Base-by-base conservation (phyloP, 2,888 invertebrate genomes). In the Morpho deidamia region DNA sequence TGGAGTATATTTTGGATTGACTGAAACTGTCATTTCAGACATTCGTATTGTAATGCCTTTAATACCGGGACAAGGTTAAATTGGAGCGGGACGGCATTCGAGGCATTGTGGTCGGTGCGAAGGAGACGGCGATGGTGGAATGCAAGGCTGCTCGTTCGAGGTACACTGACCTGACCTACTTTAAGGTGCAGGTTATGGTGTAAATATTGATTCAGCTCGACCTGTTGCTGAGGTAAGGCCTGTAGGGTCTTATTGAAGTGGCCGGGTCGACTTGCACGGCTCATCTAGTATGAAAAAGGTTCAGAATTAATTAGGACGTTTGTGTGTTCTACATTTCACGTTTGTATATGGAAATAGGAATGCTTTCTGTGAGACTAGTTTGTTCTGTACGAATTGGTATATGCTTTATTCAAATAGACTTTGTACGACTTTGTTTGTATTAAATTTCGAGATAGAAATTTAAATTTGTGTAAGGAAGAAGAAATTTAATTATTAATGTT, bases 131-230 rank as follows among this genome's bases (percentile, higher is more conserved):
- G 59, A 67, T 70, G 59, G 63, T 64, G 72, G 79, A 82, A 80
- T 86, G 86, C 86, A 86, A 82, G 84, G 83, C 81, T 82, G 77
- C 65, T 71, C 71, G 84, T 78, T 84, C 84, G 74, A 83, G 83
- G 85, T 81, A 78, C 86, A 84, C 71, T 80, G 87, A 83, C 87
- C 86, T 86, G 86, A 82, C 88, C 88, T 64, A 88, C 73, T 81
- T 88, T 73, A 62, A 65, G 77, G 66, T 85, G 87, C 85, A 83
- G 82, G 78, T 75, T 70, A 70, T 68, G 72, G 76, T 74, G 81
- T 84, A 82, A 81, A 84, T 87, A 87, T 88, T 86, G 87, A 88
- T 87, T 88, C 73, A 74, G 76, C 77, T 78, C 76, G 69, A 87
- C 87, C 80, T 87, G 87, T 87, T 86, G 87, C 80, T 70, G 65